These are phyloP conservation scores for Tragelaphus scriptus DNA, from an alignment of 2,113 vertebrate species.

Conservation along the genomic window DNA sequence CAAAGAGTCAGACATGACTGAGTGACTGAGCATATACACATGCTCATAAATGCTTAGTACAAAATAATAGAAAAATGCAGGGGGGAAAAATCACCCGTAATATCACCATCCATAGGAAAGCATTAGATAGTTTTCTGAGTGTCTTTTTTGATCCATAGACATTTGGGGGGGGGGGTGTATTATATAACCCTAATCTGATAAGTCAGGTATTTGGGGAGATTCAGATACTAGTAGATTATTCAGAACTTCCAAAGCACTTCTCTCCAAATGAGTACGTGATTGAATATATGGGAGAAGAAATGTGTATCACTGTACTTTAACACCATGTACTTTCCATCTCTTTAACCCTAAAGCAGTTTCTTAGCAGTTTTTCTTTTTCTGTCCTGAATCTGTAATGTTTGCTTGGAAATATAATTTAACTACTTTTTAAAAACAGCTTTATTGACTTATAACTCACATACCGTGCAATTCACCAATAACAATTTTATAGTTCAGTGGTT, in stretches of 20 bases:
- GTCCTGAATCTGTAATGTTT: not conserved
- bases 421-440: not conserved
- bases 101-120: not conserved
- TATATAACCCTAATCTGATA: slow-evolving; percentile 16
- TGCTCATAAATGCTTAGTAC: not conserved
- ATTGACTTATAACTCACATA: not conserved
- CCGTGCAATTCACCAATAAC: not conserved
- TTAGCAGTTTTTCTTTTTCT: not conserved
- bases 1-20: not conserved
- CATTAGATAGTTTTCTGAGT: not conserved
- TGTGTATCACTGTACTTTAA: not conserved
- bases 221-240: not conserved
- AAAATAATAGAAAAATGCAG: not conserved
- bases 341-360: not conserved
- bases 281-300: not conserved
- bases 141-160: not conserved
- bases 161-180: not conserved
- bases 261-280: not conserved
- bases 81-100: not conserved
- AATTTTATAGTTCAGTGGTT: not conserved
- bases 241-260: not conserved
- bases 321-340: not conserved
- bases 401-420: not conserved
- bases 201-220: not conserved
- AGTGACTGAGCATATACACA: not conserved